A percentile compares a stretch with the other conserved stretches of the same genome.
These are phyloP conservation scores for Protomyctophum bolini DNA, from an alignment of 2,113 vertebrate species.

Conservation along the genomic window DNA sequence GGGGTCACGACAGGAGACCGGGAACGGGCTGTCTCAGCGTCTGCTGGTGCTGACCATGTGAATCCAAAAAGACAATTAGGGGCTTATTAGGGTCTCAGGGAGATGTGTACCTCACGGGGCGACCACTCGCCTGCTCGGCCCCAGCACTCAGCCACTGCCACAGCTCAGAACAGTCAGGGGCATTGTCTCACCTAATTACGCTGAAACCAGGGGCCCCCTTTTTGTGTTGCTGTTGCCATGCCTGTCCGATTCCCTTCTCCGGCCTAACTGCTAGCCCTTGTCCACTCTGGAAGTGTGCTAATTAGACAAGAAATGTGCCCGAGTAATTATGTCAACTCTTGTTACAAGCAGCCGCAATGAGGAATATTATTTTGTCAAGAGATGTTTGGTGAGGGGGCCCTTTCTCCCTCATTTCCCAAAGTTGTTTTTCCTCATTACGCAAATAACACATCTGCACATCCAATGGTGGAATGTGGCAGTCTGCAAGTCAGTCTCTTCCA, in stretches of 20 bases:
- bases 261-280: constrained; percentile 85
- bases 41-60: constrained; percentile 74
- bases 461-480: constrained; percentile 54
- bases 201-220: constrained; percentile 84
- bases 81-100: constrained; percentile 90
- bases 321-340: constrained; percentile 93
- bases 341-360: constrained; percentile 86
- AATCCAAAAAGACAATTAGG: constrained; percentile 90
- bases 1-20: constrained; percentile 54
- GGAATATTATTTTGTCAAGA: constrained; percentile 88
- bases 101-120: constrained; percentile 85
- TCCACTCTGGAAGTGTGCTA: constrained; percentile 93
- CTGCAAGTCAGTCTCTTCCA: constrained; percentile 31
- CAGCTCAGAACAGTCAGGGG: constrained; percentile 93
- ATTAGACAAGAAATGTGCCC: constrained; percentile 96
- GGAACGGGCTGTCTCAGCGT: constrained; percentile 62
- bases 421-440: constrained; percentile 81
- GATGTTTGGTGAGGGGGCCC: constrained; percentile 83
- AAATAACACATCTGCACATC: constrained; percentile 68
- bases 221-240: constrained; percentile 92
- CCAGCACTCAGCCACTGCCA: constrained; percentile 85
- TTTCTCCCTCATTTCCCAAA: constrained; percentile 74
- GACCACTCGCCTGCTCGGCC: constrained; percentile 84
- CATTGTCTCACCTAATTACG: constrained; percentile 97
- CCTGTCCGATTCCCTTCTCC: constrained; percentile 93